phyloP scores from a whole-genome alignment of 2,113 vertebrate genomes.

The Cryptotis parvus region DNA sequence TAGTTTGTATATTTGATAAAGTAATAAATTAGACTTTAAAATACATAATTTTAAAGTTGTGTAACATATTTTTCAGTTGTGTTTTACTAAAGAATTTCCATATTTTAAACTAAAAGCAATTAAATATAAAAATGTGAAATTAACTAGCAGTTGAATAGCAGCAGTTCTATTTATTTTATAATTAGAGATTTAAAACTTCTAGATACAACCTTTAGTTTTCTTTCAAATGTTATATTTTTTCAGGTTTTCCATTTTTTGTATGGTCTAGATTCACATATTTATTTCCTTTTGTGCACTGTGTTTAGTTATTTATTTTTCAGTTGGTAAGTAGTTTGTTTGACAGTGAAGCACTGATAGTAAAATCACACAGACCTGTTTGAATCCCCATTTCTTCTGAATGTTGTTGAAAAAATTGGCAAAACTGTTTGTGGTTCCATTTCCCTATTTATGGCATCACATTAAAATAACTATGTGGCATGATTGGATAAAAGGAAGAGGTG shows the following conservation, averaged over 20 bases:
- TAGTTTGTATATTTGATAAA: constrained; percentile 71
- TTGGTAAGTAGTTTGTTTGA: not conserved
- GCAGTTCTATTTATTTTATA: constrained; percentile 45
- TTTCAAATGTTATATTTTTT: constrained; percentile 30
- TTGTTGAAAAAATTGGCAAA: not conserved
- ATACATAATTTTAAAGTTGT: constrained; percentile 57
- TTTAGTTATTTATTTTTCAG: not conserved
- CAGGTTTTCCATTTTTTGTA: constrained; percentile 1
- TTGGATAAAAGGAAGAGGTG: not conserved
- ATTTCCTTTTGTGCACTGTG: not conserved
- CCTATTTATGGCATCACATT: not conserved
- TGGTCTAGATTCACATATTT: not conserved
- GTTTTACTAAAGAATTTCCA: constrained; percentile 51
- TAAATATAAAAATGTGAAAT: constrained; percentile 1
- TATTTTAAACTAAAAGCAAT: constrained; percentile 62
- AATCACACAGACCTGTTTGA: not conserved
- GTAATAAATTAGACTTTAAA: constrained; percentile 63
- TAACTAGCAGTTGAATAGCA: constrained; percentile 41
- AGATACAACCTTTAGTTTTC: constrained; percentile 16
- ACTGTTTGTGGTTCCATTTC: not conserved
- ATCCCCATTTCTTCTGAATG: not conserved
- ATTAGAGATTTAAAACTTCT: constrained; percentile 54
- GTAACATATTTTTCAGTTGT: constrained; percentile 59
- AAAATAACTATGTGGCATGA: not conserved
- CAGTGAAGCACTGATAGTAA: not conserved